A percentile compares a stretch with the other conserved stretches of the same genome.
Evolutionary conservation across 2,888 invertebrate genomes (phyloP).

Genomic region (Ophion costatus): DNA sequence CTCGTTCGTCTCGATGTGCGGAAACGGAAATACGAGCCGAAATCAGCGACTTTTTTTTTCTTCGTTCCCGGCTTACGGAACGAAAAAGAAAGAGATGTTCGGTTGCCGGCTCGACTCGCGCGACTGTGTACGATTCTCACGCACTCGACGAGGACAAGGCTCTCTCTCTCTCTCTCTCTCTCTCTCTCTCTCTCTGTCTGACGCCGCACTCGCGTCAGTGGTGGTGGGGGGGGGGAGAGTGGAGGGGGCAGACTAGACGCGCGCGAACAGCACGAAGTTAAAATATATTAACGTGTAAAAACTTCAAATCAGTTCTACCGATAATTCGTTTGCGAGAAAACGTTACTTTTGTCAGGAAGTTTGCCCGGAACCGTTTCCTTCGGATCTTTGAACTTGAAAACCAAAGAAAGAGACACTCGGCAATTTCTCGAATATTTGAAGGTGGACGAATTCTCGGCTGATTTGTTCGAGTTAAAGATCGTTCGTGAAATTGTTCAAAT

Average conservation of each 20-base stretch:
- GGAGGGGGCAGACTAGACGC: constrained; percentile 5
- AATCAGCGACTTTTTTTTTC: background rate
- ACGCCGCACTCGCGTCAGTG: constrained; percentile 9
- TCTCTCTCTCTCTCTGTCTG: constrained; percentile 39
- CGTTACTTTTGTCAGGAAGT: background rate
- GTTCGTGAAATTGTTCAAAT: too few relatives aligned
- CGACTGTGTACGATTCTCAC: constrained; percentile 46
- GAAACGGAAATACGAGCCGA: background rate
- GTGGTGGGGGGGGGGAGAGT: constrained; percentile 25
- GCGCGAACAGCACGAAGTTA: constrained; percentile 15
- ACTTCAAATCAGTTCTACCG: background rate
- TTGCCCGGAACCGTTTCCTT: too few relatives aligned
- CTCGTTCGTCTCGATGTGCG: background rate
- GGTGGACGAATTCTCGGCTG: too few relatives aligned
- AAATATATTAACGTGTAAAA: constrained; percentile 11
- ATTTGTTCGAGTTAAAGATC: too few relatives aligned
- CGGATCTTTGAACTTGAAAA: background rate
- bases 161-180: constrained; percentile 38
- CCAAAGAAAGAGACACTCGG: background rate
- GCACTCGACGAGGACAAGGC: constrained; percentile 51
- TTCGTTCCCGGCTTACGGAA: constrained; percentile 11
- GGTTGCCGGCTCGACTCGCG: constrained; percentile 39
- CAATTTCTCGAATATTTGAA: constrained; percentile 54
- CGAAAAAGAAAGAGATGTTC: constrained; percentile 42
- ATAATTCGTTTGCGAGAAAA: constrained; percentile 1